Conservation (phyloP, 2,797 vertebrate genomes). For the Acrossocheilus fasciatus region DNA sequence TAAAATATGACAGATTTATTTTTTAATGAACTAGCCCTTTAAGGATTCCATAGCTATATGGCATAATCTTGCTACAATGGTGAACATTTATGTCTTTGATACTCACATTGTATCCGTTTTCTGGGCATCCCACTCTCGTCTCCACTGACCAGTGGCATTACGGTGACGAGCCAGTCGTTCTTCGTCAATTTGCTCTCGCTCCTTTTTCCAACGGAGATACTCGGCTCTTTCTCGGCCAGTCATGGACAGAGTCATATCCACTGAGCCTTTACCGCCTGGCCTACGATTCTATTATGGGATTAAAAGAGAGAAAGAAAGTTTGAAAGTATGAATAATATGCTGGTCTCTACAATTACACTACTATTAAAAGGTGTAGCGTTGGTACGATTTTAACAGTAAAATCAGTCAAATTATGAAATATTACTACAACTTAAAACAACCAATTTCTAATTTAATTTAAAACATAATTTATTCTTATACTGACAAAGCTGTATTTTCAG, state of each 20-base stretch:
- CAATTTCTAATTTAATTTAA: too few species aligned
- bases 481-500: neutral
- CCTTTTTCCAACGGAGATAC: constrained; percentile 93
- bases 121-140: constrained; percentile 92
- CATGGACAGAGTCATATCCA: constrained; percentile 95
- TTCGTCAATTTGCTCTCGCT: constrained; percentile 91
- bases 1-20: neutral
- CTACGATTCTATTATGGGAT: constrained; percentile 71
- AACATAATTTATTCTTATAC: neutral
- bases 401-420: neutral
- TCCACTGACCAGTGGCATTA: constrained; percentile 92
- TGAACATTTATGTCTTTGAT: neutral
- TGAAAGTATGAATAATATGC: neutral
- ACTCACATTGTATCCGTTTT: constrained; percentile 88
- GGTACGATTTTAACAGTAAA: too few species aligned
- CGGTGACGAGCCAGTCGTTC: constrained; percentile 90
- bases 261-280: constrained; percentile 66
- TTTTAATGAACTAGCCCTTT: neutral
- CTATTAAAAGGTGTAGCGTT: too few species aligned
- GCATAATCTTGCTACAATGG: neutral
- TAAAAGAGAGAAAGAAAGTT: neutral
- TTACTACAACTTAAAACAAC: neutral
- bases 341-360: too few species aligned
- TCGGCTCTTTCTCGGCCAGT: constrained; percentile 91
- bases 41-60: neutral